A percentile compares a stretch with the other conserved stretches of the same genome.
Evolutionary conservation across 2,888 invertebrate species (phyloP).

Genomic region (Embidobia sp.): DNA sequence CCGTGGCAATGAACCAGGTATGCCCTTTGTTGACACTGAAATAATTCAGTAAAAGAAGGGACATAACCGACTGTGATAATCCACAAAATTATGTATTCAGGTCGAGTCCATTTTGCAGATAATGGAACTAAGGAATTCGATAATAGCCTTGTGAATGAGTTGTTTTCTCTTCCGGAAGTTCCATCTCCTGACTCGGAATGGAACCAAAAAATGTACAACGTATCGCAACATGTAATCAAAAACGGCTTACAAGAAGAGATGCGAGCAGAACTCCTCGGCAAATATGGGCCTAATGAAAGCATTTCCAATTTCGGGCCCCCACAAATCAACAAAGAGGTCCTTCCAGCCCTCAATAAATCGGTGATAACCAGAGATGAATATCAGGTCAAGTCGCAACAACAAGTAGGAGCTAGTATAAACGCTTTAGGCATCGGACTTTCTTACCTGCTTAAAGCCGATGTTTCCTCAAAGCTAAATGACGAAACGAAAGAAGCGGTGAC

Average conservation of each 20-base stretch:
- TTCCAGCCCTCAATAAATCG: slow-evolving; percentile 3
- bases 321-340: slow-evolving; percentile 1
- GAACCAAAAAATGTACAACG: slow-evolving; percentile 6
- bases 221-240: neutral
- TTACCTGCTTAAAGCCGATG: neutral
- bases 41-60: slow-evolving; percentile 2
- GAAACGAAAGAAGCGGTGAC: slow-evolving; percentile 1
- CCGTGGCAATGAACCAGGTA: neutral
- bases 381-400: neutral
- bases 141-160: no score
- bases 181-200: no score
- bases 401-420: slow-evolving; percentile 8
- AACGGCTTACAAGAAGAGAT: slow-evolving; percentile 2
- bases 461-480: neutral
- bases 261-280: neutral
- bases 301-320: neutral
- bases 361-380: slow-evolving; percentile 5
- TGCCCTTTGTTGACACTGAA: slow-evolving; percentile 6
- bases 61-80: neutral
- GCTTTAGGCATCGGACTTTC: neutral
- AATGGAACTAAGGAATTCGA: no score
- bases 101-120: neutral
- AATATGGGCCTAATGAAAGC: neutral
- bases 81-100: neutral
- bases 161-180: no score